phyloP scores from a whole-genome alignment of 35 echinoderm and acorn worm species.

The Eucidaris tribuloides region DNA sequence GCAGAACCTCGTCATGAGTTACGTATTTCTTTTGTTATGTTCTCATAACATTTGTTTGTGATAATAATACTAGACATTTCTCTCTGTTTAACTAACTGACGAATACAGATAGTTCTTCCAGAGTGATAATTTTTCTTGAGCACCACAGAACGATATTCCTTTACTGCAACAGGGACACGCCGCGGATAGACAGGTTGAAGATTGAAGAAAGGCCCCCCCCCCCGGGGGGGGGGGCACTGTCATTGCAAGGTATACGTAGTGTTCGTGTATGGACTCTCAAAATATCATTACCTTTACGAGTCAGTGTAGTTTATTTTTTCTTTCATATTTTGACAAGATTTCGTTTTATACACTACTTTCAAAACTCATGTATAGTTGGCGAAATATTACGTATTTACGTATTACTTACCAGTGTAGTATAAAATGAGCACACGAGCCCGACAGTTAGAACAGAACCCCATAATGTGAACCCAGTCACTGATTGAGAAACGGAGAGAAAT shows the following conservation, averaged over 20 bases:
- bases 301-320: neutral
- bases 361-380: neutral
- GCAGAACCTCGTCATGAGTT: too few species aligned
- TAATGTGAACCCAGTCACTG: slow-evolving; percentile 75
- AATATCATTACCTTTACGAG: neutral
- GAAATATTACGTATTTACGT: too few species aligned
- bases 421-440: slow-evolving; percentile 67
- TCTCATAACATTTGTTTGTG: too few species aligned
- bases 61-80: too few species aligned
- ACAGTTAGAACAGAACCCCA: slow-evolving; percentile 59
- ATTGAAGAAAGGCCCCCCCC: neutral
- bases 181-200: neutral
- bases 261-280: too few species aligned
- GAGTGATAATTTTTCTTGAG: too few species aligned
- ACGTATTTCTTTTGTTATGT: too few species aligned
- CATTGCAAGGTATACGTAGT: too few species aligned
- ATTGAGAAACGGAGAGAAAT: neutral
- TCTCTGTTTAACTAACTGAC: too few species aligned
- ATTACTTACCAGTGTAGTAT: slow-evolving; percentile 76
- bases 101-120: too few species aligned
- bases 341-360: neutral
- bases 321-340: neutral
- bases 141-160: too few species aligned
- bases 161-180: neutral
- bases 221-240: too few species aligned